A percentile compares a stretch with the other conserved stretches of the same genome.
Conservation (phyloP, 1,140 invertebrate genomes). For the Nasonia longicornis region DNA sequence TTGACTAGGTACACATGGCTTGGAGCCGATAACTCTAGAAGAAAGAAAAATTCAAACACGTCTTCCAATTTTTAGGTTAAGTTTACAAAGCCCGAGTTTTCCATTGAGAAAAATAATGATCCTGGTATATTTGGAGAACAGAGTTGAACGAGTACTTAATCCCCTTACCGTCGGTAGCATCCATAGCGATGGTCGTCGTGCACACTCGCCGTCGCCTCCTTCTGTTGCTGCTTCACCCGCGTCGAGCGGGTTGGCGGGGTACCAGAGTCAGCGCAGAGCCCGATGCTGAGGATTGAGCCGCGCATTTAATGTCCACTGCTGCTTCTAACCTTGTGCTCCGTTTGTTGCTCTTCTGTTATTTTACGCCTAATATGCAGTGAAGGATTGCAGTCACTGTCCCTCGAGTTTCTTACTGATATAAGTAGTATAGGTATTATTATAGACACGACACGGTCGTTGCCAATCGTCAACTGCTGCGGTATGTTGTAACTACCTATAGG, state of each 20-base stretch:
- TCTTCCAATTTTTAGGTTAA: conserved; percentile 15
- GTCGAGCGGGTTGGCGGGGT: neutral
- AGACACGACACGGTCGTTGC: too few species aligned
- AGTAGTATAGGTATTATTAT: too few species aligned
- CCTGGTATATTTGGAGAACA: neutral
- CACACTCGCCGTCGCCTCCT: neutral
- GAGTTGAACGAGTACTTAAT: neutral
- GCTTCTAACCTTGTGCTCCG: too few species aligned
- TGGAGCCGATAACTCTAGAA: neutral
- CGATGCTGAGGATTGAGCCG: conserved; percentile 15
- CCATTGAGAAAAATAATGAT: too few species aligned
- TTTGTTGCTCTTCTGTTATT: too few species aligned
- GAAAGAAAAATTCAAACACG: neutral
- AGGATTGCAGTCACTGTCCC: too few species aligned
- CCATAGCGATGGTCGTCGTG: neutral
- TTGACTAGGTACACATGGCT: too few species aligned
- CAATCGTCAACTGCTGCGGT: too few species aligned
- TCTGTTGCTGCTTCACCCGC: conserved; percentile 3
- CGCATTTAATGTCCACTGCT: conserved; percentile 33
- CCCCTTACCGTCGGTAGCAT: conserved; percentile 24
- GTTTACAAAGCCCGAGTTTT: neutral
- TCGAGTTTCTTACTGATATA: too few species aligned
- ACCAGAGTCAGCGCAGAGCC: conserved; percentile 14
- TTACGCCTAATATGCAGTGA: too few species aligned
- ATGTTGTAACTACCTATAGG: too few species aligned